Evolutionary conservation across 2,113 vertebrate genomes (phyloP).

Genomic region (Ellobius talpinus): DNA sequence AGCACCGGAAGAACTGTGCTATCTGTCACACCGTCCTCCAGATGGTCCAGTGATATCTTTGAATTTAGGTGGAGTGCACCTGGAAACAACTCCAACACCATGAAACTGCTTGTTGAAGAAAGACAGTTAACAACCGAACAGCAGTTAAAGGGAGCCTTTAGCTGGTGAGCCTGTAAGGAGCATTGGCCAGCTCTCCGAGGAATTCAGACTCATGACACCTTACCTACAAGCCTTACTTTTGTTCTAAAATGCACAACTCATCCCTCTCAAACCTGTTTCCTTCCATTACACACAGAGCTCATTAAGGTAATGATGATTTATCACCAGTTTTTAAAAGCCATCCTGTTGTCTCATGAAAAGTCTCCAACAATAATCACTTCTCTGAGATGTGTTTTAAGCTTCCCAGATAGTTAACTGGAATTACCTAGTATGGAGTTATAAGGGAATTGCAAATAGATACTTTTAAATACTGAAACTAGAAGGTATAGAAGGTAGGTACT

Average conservation of each 20-base stretch:
- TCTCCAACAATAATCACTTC: background rate
- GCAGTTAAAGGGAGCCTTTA: slow-evolving; percentile 69
- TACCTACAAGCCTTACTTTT: slow-evolving; percentile 36
- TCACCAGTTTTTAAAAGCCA: background rate
- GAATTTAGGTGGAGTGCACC: slow-evolving; percentile 39
- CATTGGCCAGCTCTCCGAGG: slow-evolving; percentile 46
- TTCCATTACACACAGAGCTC: slow-evolving; percentile 67
- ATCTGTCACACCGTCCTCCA: slow-evolving; percentile 66
- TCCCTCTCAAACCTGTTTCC: slow-evolving; percentile 52
- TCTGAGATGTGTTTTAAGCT: slow-evolving; percentile 54
- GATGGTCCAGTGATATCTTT: slow-evolving; percentile 60
- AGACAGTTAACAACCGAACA: slow-evolving; percentile 78
- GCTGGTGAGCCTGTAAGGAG: slow-evolving; percentile 42
- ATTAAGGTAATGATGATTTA: slow-evolving; percentile 66
- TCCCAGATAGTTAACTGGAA: slow-evolving; percentile 25
- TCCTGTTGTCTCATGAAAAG: background rate
- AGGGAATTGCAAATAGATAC: background rate
- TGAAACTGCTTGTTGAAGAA: slow-evolving; percentile 65
- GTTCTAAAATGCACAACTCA: slow-evolving; percentile 33
- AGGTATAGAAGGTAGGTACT: background rate
- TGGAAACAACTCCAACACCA: background rate
- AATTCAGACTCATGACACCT: background rate
- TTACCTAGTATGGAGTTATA: background rate
- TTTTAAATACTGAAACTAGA: background rate
- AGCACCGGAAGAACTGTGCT: slow-evolving; percentile 39